A percentile compares a stretch with the other conserved stretches of the same genome.
These are phyloP conservation scores for Vandiemenella viatica DNA, from an alignment of 2,888 invertebrate species.

Conservation along the genomic window DNA sequence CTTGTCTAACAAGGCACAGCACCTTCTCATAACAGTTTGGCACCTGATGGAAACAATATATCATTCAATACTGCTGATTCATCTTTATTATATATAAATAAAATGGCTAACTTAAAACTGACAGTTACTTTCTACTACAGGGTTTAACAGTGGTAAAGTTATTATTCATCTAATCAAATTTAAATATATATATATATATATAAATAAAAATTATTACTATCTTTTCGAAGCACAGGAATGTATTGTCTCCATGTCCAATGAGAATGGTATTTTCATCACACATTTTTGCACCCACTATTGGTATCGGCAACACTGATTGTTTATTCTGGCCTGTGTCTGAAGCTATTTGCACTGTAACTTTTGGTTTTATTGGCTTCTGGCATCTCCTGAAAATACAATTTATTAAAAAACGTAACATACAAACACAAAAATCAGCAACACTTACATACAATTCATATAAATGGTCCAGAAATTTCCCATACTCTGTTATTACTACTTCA, in stretches of 20 bases:
- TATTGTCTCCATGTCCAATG: slow-evolving; percentile 41
- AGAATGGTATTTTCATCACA: slow-evolving; percentile 29
- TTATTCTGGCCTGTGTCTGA: slow-evolving; percentile 34
- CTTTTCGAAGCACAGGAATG: slow-evolving; percentile 42
- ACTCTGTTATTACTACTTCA: no score
- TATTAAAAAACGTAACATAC: no score
- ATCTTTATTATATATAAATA: no score
- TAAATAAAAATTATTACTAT: slow-evolving; percentile 28
- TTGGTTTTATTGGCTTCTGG: slow-evolving; percentile 47
- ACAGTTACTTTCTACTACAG: not conserved
- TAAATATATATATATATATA: not conserved
- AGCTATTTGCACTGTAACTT: slow-evolving; percentile 42
- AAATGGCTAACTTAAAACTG: no score
- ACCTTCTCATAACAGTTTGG: slow-evolving; percentile 26
- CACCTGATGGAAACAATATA: no score
- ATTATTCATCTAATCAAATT: not conserved
- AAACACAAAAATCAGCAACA: no score
- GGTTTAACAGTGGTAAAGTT: not conserved
- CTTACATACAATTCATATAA: no score
- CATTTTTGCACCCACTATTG: slow-evolving; percentile 32
- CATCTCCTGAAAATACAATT: slow-evolving; percentile 29
- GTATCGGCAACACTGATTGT: slow-evolving; percentile 36
- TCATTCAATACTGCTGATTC: no score
- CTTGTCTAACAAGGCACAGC: slow-evolving; percentile 33
- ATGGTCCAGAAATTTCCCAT: no score